Percentiles rank a stretch among this genome's conserved stretches.
Conservation (phyloP, 2,113 vertebrate genomes). For the Malurus alboscapulatus region DNA sequence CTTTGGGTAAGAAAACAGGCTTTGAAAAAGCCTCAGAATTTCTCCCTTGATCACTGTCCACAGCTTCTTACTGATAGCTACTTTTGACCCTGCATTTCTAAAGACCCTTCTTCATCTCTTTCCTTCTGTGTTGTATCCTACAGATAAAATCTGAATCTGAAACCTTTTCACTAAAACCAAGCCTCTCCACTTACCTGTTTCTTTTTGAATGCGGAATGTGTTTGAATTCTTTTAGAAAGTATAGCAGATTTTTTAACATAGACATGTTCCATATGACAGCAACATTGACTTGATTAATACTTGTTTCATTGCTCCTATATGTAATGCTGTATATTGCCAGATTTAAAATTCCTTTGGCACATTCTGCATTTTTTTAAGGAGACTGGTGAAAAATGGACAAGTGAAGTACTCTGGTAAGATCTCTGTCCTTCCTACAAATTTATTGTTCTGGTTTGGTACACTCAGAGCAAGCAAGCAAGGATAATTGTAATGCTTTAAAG, state of each 20-base stretch:
- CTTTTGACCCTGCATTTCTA: no score
- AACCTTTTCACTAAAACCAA: neutral
- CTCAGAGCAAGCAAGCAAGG: accelerated
- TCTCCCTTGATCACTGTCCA: no score
- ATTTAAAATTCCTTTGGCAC: neutral
- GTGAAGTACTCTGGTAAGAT: no score
- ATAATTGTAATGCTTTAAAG: neutral
- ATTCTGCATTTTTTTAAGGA: no score
- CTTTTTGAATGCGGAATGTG: no score
- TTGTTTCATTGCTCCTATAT: neutral
- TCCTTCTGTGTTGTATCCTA: no score
- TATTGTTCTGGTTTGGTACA: neutral
- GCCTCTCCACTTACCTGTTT: neutral
- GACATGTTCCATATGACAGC: neutral
- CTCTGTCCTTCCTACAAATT: no score
- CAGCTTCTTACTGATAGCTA: no score
- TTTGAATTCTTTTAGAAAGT: neutral
- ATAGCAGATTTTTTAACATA: neutral
- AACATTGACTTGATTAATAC: neutral
- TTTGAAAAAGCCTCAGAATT: no score
- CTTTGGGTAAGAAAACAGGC: no score
- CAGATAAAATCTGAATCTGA: neutral
- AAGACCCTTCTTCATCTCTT: neutral
- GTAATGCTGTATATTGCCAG: neutral
- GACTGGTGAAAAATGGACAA: no score